Base-by-base conservation (phyloP, 2,888 invertebrate species). In the Tetanocera ferruginea region DNA sequence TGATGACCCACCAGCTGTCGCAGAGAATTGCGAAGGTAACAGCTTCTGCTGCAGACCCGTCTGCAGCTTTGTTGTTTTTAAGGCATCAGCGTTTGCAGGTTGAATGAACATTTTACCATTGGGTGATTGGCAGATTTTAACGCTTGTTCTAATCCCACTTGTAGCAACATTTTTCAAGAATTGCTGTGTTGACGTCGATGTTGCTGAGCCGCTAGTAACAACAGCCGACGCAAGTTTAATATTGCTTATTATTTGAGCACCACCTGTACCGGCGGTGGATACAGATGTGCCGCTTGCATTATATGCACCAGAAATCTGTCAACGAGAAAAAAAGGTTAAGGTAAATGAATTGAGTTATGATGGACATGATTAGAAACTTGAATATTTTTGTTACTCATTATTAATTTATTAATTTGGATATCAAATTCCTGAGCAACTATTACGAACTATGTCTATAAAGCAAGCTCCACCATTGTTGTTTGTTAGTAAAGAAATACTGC, bases 71-170 rank as follows among this genome's bases (percentile, higher is more conserved):
- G 79, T 77, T 62, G 82, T 80, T 11, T 83, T 82, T 1, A 80
- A 79, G 57, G 83, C 81, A 73, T 80, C 82, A 3, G 81, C 51
- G 74, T 87, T 86, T n/a, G 86, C 85, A 3, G 87, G 83, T 77
- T 89, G 89, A 71, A 89, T 86, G 70, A 88, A 88, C 78, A 89
- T 85, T 79, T 89, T 89, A 19, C 89, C 89, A 78, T 88, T 89
- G 31, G 88, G 84, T 5, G 89, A 89, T 69, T 86, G 85, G 72
- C 89, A 88, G 49, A 89, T 86, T 83, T 89, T 89, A 0, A 89
- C 86, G 75, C 86, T 87, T 37, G 86, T 84, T 6, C 89, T 84
- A 37, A 86, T 82, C 23, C 87, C 84, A 69, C 86, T 86, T 69
- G 87, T 85, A 3, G 87, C 79, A 34, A 88, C 85, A 79, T 85